Percentiles rank a stretch among this genome's conserved stretches.
These are phyloP conservation scores for Phylloscopus collybita DNA, from an alignment of 2,797 vertebrate species.

Conservation along the genomic window DNA sequence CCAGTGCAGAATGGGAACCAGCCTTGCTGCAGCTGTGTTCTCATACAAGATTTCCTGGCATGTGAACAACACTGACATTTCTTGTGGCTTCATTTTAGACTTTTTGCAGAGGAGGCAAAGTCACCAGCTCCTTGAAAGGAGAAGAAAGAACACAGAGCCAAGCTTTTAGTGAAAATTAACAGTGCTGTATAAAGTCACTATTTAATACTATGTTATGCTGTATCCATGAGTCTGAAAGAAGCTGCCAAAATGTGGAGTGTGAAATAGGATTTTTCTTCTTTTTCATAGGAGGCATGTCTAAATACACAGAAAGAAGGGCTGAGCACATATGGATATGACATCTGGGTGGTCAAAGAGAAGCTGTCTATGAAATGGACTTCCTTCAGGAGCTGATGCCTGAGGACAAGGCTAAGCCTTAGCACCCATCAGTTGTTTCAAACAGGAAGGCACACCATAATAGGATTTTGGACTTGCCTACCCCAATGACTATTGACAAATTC, in stretches of 20 bases:
- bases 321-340: background rate
- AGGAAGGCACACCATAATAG: background rate
- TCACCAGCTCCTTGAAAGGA: background rate
- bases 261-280: conserved; percentile 45
- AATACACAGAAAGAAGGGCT: background rate
- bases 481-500: background rate
- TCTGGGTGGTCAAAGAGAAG: conserved; percentile 19
- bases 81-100: background rate
- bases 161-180: conserved; percentile 8
- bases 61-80: background rate
- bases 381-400: background rate
- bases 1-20: background rate
- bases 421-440: background rate
- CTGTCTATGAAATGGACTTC: background rate
- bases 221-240: background rate
- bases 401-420: background rate
- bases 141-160: background rate
- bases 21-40: conserved; percentile 14
- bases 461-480: background rate
- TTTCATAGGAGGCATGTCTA: background rate
- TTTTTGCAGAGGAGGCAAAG: background rate
- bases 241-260: conserved; percentile 15
- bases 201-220: background rate
- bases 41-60: background rate
- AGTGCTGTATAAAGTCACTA: background rate